phyloP scores from a whole-genome alignment of 2,888 invertebrate genomes.

The Dichetophora obliterata region DNA sequence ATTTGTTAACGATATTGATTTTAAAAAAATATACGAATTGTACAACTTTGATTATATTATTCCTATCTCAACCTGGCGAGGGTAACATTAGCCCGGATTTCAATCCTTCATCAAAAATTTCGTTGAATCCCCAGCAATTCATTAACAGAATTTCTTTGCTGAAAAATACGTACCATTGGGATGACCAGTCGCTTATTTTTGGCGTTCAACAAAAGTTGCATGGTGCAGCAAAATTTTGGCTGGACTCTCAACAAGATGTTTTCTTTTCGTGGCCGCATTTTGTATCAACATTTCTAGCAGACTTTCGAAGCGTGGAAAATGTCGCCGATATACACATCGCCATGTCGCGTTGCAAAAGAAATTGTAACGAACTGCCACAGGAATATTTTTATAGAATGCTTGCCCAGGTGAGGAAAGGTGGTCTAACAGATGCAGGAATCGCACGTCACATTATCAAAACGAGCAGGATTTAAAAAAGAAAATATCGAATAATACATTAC shows the following conservation, averaged over 20 bases:
- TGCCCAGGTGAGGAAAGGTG: slow-evolving; percentile 24
- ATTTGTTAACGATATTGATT: no score
- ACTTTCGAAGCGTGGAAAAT: slow-evolving; percentile 31
- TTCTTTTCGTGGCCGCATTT: slow-evolving; percentile 25
- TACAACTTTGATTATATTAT: no score
- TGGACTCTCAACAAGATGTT: slow-evolving; percentile 23
- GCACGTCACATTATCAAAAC: slow-evolving; percentile 37
- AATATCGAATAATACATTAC: slow-evolving; percentile 37
- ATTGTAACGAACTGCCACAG: slow-evolving; percentile 22
- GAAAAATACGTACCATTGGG: slow-evolving; percentile 35
- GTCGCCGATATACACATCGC: no score
- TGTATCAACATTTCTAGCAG: not conserved
- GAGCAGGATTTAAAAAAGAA: slow-evolving; percentile 32
- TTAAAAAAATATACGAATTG: no score
- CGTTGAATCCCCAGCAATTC: slow-evolving; percentile 41
- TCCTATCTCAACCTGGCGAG: no score
- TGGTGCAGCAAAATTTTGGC: no score
- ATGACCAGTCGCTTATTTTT: slow-evolving; percentile 33
- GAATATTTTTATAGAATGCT: slow-evolving; percentile 42
- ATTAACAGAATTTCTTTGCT: slow-evolving; percentile 32
- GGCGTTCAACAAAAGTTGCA: slow-evolving; percentile 34
- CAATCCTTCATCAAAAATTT: slow-evolving; percentile 22
- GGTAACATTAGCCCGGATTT: no score
- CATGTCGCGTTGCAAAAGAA: slow-evolving; percentile 18
- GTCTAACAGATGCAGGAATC: slow-evolving; percentile 28